Percentiles rank a stretch among this genome's conserved stretches.
Conservation (phyloP, 2,797 vertebrate genomes). For the Orientallactaga sibirica region DNA sequence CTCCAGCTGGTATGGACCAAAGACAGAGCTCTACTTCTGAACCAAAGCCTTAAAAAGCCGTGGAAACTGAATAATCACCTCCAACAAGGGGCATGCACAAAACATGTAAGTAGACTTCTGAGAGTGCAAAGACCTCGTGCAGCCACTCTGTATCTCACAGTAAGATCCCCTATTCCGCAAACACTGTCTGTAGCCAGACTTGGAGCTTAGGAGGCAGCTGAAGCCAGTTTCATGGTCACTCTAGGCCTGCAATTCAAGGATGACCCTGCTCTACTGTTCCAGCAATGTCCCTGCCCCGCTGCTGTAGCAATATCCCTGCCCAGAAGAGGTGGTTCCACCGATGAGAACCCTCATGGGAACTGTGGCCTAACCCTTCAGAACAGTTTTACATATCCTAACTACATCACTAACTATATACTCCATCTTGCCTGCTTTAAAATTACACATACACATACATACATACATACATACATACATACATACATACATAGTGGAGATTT, state of each 20-base stretch:
- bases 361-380: not conserved
- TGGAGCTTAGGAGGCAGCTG: not conserved
- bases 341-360: not conserved
- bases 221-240: not conserved
- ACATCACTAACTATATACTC: not conserved
- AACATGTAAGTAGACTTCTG: not conserved
- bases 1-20: not conserved
- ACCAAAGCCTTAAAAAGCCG: not conserved
- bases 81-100: not conserved
- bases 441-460: not conserved
- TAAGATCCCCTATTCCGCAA: not conserved
- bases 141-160: rapidly evolving
- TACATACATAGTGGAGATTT: no score
- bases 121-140: not conserved
- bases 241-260: not conserved
- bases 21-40: not conserved
- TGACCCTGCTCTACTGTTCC: rapidly evolving
- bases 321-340: not conserved
- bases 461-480: not conserved
- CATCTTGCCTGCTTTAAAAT: not conserved
- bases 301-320: rapidly evolving
- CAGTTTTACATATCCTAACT: not conserved
- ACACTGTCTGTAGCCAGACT: not conserved
- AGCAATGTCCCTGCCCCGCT: rapidly evolving
- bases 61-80: not conserved